Evolutionary conservation across 2,797 vertebrate genomes (phyloP), one percentile per base, ranked within the genome.

Genomic region (Ateles fusciceps): DNA sequence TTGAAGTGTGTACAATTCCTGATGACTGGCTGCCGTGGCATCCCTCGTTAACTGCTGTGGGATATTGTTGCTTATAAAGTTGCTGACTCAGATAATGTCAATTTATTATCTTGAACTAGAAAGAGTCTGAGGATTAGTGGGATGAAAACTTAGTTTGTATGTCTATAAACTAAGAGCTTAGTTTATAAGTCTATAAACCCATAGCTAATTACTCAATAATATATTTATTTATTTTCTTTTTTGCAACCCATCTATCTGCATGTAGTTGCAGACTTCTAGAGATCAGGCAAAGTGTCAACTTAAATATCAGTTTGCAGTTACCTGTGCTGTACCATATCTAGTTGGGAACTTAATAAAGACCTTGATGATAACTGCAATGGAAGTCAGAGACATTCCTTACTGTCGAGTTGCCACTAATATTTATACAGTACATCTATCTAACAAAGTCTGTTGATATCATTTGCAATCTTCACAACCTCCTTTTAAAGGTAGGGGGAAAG

Each of bases 251-350:
- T 81, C 12, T 92, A 26, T 57, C 21, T 91, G 52, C 94, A 94
- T 89, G 52, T 95, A 94, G 89, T 46, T 80, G 26, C 52, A 89
- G 72, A 71, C 94, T 96, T 89, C 57, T 96, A 89, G 93, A 95
- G 78, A 4, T 79, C 55, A 59, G 28, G 50, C 12, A 80, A 93
- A 79, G 24, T 80, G 42, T 94, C 48, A 94, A 83, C 15, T 46
- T 94, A 88, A 94, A 50, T 86, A 26, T 61, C 44, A 88, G 33
- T 91, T 79, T 94, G 87, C 71, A 78, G 48, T 92, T 61, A 88
- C 4, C 64, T 83, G 24, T 79, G 22, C 33, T 33, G 2, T 21
- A 86, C 17, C 9, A 1, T 75, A 84, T 84, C 17, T 95, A 50
- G 24, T 39, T 85, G 42, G n/a, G 28, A 86, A 91, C 28, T 86